Evolutionary conservation across 2,113 vertebrate genomes (phyloP), one percentile per base, ranked within the genome.

Genomic region (Leptocoma aspasia): DNA sequence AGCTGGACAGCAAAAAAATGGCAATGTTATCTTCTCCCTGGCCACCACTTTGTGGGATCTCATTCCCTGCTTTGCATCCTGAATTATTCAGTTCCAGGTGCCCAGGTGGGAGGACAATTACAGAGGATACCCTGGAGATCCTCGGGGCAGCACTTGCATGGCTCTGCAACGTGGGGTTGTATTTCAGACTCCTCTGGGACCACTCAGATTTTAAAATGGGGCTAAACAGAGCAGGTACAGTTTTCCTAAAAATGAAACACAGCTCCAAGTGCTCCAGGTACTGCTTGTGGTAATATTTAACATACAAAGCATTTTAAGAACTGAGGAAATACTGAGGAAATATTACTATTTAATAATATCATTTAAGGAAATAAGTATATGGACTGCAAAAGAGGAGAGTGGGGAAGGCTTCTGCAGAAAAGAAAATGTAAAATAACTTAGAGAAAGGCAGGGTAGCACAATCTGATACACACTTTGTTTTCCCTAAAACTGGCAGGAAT

Each of bases 41-140:
- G 28, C n/a, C 57, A 44, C 42, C 47, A 37, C 21, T 85, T 76
- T 49, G 44, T 39, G 65, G 44, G 35, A 15, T 75, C 69, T 91
- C 73, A 50, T 17, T 60, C 44, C 59, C 53, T 75, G 69, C 37
- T 94, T 28, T 72, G 53, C 53, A 89, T 39, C 26, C 42, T 0
- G 2, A 47, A 23, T 44, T 57, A 53, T 31, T 39, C 37, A 64
- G 41, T 28, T 5, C 20, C 59, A 68, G 33, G 12, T 31, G 71
- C 30, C 42, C 64, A 13, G 0, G 0, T 7, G 30, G 47, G 37
- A 56, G 45, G 41, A 31, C 1, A 3, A 50, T 53, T 45, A 18
- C 37, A 66, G 60, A 71, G 66, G 69, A 86, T 28, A 13, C 27
- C 79, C 68, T 30, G 28, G 52, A 89, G 47, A 60, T 64, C 47